Conservation (phyloP, 2,888 invertebrate genomes). For the Andrena chrysosceles region DNA sequence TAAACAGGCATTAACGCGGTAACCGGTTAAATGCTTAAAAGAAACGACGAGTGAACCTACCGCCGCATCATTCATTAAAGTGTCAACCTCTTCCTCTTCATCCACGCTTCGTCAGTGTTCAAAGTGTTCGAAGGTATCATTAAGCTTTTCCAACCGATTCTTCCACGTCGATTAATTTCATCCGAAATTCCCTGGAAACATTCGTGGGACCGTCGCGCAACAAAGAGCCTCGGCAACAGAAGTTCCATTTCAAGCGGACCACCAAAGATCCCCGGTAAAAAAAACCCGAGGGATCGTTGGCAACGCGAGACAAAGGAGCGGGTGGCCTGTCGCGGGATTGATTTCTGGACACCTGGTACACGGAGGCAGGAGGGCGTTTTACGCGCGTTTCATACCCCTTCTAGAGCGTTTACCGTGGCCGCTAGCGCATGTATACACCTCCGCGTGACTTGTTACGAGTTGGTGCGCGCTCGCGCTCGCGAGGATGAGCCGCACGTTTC, state of each 20-base stretch:
- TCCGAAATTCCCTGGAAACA: not conserved
- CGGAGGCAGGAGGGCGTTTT: conserved; percentile 55
- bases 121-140: not conserved
- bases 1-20: conserved; percentile 53
- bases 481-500: conserved; percentile 53
- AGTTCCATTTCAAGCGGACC: conserved; percentile 22
- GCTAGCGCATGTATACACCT: conserved; percentile 63
- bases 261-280: conserved; percentile 18
- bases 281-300: conserved; percentile 5
- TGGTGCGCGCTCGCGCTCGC: conserved; percentile 12
- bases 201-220: too few relatives aligned
- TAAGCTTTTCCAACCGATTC: not conserved
- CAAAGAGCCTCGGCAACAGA: not conserved
- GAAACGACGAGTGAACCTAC: conserved; percentile 29
- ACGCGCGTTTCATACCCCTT: conserved; percentile 68
- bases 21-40: conserved; percentile 55
- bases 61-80: conserved; percentile 56
- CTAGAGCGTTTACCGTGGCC: conserved; percentile 65
- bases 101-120: conserved; percentile 9
- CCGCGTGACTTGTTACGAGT: conserved; percentile 60
- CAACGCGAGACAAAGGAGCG: conserved; percentile 46
- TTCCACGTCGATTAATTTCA: not conserved
- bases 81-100: conserved; percentile 43
- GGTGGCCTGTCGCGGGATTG: conserved; percentile 46
- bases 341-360: conserved; percentile 74